Percentiles rank a stretch among this genome's conserved stretches.
phyloP scores from a whole-genome alignment of 2,888 invertebrate species.

The Zygaena filipendulae region DNA sequence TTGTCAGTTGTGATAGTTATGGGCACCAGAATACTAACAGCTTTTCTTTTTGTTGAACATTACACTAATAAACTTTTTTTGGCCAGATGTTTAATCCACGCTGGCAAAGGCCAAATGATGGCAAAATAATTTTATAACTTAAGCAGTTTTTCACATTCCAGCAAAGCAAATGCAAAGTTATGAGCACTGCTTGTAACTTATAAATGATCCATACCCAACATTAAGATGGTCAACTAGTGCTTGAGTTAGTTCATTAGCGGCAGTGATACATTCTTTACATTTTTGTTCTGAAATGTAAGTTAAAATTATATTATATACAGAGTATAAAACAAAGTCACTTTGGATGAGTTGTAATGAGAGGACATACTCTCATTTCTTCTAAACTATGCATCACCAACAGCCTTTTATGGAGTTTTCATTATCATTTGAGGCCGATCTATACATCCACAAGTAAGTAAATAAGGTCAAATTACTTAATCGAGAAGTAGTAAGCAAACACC shows the following conservation, averaged over 20 bases:
- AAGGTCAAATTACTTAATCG: too few species aligned
- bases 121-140: background rate
- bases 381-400: too few species aligned
- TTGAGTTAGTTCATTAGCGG: slow-evolving; percentile 93
- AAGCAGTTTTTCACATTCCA: too few species aligned
- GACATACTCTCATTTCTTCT: too few species aligned
- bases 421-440: too few species aligned
- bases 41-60: background rate
- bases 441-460: too few species aligned
- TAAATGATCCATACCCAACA: slow-evolving; percentile 79
- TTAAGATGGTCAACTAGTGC: slow-evolving; percentile 97
- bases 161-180: too few species aligned
- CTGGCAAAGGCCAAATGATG: background rate
- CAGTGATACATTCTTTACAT: slow-evolving; percentile 91
- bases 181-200: background rate
- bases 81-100: background rate
- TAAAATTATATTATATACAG: background rate
- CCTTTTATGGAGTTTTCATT: too few species aligned
- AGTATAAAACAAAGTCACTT: background rate
- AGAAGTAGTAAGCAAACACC: too few species aligned
- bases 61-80: background rate
- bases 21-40: too few species aligned
- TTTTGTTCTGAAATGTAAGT: slow-evolving; percentile 81
- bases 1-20: too few species aligned
- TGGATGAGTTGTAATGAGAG: too few species aligned